phyloP scores from a whole-genome alignment of 2,888 invertebrate species.

The Chaetogeoica ovagalla region DNA sequence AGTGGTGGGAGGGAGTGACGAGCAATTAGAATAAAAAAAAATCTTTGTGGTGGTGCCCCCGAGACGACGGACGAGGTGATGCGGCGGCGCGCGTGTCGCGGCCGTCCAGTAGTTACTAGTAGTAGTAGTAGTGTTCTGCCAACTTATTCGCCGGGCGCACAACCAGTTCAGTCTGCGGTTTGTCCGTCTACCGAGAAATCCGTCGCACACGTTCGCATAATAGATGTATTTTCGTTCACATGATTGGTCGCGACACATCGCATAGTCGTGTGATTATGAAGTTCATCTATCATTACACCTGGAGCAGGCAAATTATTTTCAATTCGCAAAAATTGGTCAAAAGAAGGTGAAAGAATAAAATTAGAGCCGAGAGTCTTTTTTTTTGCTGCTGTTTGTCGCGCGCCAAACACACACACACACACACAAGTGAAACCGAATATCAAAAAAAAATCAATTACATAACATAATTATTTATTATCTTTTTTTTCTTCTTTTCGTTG shows the following conservation, averaged over 20 bases:
- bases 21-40: too few species aligned
- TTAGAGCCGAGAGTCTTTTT: background rate
- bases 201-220: slow-evolving; percentile 20
- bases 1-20: background rate
- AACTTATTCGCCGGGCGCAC: slow-evolving; percentile 22
- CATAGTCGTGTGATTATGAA: slow-evolving; percentile 54
- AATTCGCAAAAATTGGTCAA: slow-evolving; percentile 91
- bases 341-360: slow-evolving; percentile 73
- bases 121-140: too few species aligned
- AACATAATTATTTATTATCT: too few species aligned
- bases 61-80: too few species aligned
- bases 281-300: slow-evolving; percentile 76
- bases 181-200: slow-evolving; percentile 32
- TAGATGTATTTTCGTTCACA: slow-evolving; percentile 54
- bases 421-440: slow-evolving; percentile 31
- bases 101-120: too few species aligned
- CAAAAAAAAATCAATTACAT: slow-evolving; percentile 1
- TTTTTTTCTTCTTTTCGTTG: too few species aligned
- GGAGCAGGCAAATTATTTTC: slow-evolving; percentile 90
- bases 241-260: slow-evolving; percentile 49
- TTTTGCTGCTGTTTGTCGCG: background rate
- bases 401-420: background rate
- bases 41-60: slow-evolving; percentile 3
- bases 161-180: slow-evolving; percentile 10
- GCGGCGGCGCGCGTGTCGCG: background rate